Evolutionary conservation across 2,797 vertebrate genomes (phyloP).

Genomic region (Sebastolobus altivelis): DNA sequence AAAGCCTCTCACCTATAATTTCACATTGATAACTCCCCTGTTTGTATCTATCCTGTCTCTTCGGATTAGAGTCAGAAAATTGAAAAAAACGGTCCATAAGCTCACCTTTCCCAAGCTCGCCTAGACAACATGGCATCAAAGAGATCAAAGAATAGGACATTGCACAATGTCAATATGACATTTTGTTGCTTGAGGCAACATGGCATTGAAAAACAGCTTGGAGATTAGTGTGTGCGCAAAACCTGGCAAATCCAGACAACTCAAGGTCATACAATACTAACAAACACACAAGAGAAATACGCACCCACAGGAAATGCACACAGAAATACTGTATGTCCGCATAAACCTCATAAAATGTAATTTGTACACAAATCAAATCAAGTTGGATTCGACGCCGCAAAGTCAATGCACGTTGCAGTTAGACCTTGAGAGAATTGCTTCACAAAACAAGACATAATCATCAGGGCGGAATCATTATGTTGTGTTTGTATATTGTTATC

Average conservation of each 20-base stretch:
- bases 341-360: slow-evolving; percentile 27
- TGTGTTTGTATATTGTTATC: slow-evolving; percentile 32
- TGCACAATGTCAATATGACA: slow-evolving; percentile 45
- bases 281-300: slow-evolving; percentile 11
- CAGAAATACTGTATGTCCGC: not conserved
- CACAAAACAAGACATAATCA: slow-evolving; percentile 20
- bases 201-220: slow-evolving; percentile 22
- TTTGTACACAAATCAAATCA: slow-evolving; percentile 46
- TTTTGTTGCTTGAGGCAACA: slow-evolving; percentile 43
- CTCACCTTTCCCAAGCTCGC: slow-evolving; percentile 15
- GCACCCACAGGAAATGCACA: not conserved
- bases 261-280: slow-evolving; percentile 33
- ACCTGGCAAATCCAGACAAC: slow-evolving; percentile 28
- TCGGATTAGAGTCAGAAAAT: slow-evolving; percentile 36
- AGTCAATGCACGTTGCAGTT: slow-evolving; percentile 36
- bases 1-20: slow-evolving; percentile 22
- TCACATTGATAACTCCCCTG: slow-evolving; percentile 42
- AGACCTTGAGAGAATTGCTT: slow-evolving; percentile 26
- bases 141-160: slow-evolving; percentile 36
- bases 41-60: slow-evolving; percentile 28
- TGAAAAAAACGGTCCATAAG: slow-evolving; percentile 5
- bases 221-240: slow-evolving; percentile 36
- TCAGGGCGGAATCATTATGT: slow-evolving; percentile 8
- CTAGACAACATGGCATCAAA: slow-evolving; percentile 19
- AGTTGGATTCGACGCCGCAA: slow-evolving; percentile 35